Base-by-base conservation (phyloP, 2,888 invertebrate genomes). In the Coleophora flavipennella region DNA sequence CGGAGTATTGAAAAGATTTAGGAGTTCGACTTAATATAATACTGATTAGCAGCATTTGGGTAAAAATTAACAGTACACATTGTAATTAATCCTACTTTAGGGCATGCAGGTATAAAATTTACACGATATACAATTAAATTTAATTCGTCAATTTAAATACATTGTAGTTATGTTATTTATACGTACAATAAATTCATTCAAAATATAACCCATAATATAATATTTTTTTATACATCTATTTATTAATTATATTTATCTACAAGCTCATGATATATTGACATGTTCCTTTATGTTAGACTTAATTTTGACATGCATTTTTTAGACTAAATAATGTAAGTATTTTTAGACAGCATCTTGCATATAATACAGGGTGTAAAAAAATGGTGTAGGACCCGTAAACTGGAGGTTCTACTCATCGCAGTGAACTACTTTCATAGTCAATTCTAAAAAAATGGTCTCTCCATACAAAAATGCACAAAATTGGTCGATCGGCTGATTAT, bases 201-300 rank as follows among this genome's bases (percentile, higher is more conserved):
- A 20, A 40, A 35, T 13, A 34, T 35, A 40, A 38, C 13, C 36
- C 41, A 42, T 42, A 45, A 3, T 34, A 27, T 20, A 20, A 20
- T 6, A 20, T 20, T 20, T 3, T 20, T 20, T 6, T 20, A 20
- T 6, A n/a, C n/a, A n/a, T n/a, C n/a, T n/a, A 20, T 20, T 6
- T 6, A 20, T n/a, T 29, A 9, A 29, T 11, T n/a, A 29, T 29
- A 29, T 11, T n/a, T 51, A 55, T 51, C 57, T 69, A 71, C 57
- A 67, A 79, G 78, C 77, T 80, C 78, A 62, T 70, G 51, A 59
- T 50, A 55, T 61, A 62, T 64, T 61, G 57, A 67, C 56, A 67
- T 67, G 43, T 69, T 55, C 55, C 58, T 46, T 46, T 40, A 45
- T 47, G 52, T 56, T 49, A 48, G 56, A 55, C 42, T 58, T 58